Percentiles rank a stretch among this genome's conserved stretches.
These are phyloP conservation scores for Plecturocebus donacophilus DNA, from an alignment of 2,113 vertebrate genomes.

Conservation along the genomic window DNA sequence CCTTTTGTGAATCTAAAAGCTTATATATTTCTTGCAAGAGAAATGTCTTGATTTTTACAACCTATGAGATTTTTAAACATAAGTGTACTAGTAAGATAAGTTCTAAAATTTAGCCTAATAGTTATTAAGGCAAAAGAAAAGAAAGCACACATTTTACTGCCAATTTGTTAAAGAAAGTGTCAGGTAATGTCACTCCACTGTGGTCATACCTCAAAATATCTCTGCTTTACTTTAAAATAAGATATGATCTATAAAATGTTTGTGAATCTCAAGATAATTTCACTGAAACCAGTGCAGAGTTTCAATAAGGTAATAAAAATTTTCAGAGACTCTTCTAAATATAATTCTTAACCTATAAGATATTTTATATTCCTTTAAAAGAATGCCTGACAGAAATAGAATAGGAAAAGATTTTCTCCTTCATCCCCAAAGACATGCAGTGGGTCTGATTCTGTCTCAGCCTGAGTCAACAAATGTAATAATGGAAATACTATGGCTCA, in stretches of 20 bases:
- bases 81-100: background rate
- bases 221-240: conserved; percentile 13
- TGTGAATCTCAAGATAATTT: conserved; percentile 46
- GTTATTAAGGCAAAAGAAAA: background rate
- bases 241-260: background rate
- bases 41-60: conserved; percentile 6
- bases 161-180: background rate
- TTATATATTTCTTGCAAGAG: too few species aligned
- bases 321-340: conserved; percentile 67
- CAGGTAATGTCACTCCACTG: background rate
- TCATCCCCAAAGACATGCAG: background rate
- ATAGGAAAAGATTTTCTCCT: conserved; percentile 64
- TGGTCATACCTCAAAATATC: conserved; percentile 7
- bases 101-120: background rate
- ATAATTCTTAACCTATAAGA: conserved; percentile 61
- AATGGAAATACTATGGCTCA: background rate
- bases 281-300: conserved; percentile 45
- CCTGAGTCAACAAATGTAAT: background rate
- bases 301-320: conserved; percentile 71
- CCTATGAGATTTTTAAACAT: background rate
- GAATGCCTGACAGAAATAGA: conserved; percentile 66
- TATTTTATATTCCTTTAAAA: conserved; percentile 71
- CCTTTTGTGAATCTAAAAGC: background rate
- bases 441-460: conserved; percentile 14
- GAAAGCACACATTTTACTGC: background rate